Evolutionary conservation across 2,888 invertebrate genomes (phyloP).

Genomic region (Apotomis capreana): DNA sequence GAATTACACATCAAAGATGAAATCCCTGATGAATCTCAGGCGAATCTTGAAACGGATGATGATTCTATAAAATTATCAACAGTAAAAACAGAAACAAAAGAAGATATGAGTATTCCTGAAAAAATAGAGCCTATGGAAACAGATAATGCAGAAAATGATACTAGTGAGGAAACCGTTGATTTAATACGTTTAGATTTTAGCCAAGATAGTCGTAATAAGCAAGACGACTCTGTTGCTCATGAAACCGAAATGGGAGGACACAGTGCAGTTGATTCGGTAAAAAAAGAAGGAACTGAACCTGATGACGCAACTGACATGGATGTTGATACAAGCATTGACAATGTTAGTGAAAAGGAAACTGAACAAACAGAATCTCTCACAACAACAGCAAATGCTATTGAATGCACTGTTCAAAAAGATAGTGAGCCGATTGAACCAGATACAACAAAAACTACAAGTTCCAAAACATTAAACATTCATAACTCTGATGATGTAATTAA

Average conservation of each 20-base stretch:
- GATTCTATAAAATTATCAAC: neutral
- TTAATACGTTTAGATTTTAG: neutral
- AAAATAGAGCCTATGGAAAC: conserved; percentile 16
- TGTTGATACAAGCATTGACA: conserved; percentile 6
- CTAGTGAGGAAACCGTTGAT: conserved; percentile 12
- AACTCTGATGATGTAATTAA: conserved; percentile 17
- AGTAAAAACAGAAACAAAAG: neutral
- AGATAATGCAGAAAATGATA: conserved; percentile 1
- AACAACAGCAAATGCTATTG: neutral
- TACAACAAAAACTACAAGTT: neutral
- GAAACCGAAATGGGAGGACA: neutral
- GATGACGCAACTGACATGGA: conserved; percentile 8
- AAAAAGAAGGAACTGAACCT: neutral
- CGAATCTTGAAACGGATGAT: neutral
- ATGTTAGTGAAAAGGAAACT: neutral
- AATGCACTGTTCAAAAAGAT: neutral
- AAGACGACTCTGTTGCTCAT: neutral
- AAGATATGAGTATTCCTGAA: neutral
- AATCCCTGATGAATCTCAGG: neutral
- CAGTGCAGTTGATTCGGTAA: neutral
- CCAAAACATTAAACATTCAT: neutral
- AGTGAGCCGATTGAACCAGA: conserved; percentile 5
- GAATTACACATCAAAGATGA: neutral
- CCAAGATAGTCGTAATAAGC: neutral
- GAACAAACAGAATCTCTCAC: neutral